These are phyloP conservation scores for Melanostoma mellinum DNA, from an alignment of 2,888 invertebrate species.

Conservation along the genomic window DNA sequence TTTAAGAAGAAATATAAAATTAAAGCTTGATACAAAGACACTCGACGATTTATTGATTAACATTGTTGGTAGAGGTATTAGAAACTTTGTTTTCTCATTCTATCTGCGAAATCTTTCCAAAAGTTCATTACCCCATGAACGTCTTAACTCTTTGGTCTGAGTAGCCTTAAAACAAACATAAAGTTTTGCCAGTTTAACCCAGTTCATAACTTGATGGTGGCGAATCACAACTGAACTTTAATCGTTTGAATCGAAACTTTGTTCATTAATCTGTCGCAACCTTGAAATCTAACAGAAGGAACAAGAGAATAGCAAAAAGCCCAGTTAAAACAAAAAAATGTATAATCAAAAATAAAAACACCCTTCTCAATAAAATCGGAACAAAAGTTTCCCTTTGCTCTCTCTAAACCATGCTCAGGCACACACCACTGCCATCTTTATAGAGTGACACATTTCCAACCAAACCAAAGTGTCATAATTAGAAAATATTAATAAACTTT, in stretches of 20 bases:
- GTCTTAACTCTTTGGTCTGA: conserved; percentile 16
- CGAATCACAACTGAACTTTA: conserved; percentile 61
- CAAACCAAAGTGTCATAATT: conserved; percentile 67
- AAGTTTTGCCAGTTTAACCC: conserved; percentile 46
- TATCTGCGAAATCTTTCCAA: neutral
- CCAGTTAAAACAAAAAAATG: conserved; percentile 43
- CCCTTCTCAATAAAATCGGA: conserved; percentile 40
- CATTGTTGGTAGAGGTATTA: neutral
- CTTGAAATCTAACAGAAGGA: conserved; percentile 59
- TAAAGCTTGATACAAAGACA: too few relatives aligned
- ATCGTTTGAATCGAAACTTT: conserved; percentile 67
- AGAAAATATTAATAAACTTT: conserved; percentile 71
- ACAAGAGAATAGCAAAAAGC: conserved; percentile 38
- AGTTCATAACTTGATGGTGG: conserved; percentile 42
- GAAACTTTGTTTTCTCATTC: conserved; percentile 6
- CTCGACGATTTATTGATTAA: too few relatives aligned
- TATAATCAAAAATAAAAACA: conserved; percentile 32
- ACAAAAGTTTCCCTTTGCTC: conserved; percentile 56
- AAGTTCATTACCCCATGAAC: conserved; percentile 49
- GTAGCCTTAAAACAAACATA: conserved; percentile 42
- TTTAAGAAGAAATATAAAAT: too few relatives aligned
- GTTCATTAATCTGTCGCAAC: conserved; percentile 70
- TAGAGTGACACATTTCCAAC: conserved; percentile 53
- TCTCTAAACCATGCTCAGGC: conserved; percentile 32
- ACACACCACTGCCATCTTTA: conserved; percentile 14